Evolutionary conservation across 1,140 invertebrate species (phyloP).

Genomic region (Zaprionus capensis): DNA sequence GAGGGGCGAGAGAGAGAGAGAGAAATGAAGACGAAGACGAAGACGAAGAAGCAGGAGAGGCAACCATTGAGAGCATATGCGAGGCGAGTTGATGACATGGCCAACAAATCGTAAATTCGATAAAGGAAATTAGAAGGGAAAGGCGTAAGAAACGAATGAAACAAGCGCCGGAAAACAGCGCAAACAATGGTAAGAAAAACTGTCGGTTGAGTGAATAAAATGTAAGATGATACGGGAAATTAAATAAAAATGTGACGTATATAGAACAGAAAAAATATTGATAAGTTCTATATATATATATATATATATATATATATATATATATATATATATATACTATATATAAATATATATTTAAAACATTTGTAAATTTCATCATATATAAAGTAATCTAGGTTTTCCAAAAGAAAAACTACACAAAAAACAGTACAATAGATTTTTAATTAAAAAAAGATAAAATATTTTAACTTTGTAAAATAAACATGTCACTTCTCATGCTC

Average conservation of each 20-base stretch:
- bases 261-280: background rate
- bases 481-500: too few relatives aligned
- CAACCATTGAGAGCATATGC: slow-evolving; percentile 33
- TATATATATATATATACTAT: too few relatives aligned
- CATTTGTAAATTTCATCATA: background rate
- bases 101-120: slow-evolving; percentile 82
- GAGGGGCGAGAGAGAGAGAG: slow-evolving; percentile 17
- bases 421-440: too few relatives aligned
- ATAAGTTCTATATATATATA: background rate
- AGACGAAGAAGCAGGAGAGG: slow-evolving; percentile 37
- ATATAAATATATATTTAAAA: background rate
- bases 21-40: slow-evolving; percentile 21
- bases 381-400: background rate
- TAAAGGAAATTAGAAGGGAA: slow-evolving; percentile 81
- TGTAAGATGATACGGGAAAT: background rate
- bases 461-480: too few relatives aligned
- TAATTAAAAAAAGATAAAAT: too few relatives aligned
- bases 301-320: background rate
- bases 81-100: slow-evolving; percentile 69
- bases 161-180: slow-evolving; percentile 30
- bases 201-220: slow-evolving; percentile 1
- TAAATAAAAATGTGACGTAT: background rate
- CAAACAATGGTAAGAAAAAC: slow-evolving; percentile 29
- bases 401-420: too few relatives aligned
- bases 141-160: slow-evolving; percentile 62